Base-by-base conservation (phyloP, 2,888 invertebrate species). In the Adelognathus sp. region DNA sequence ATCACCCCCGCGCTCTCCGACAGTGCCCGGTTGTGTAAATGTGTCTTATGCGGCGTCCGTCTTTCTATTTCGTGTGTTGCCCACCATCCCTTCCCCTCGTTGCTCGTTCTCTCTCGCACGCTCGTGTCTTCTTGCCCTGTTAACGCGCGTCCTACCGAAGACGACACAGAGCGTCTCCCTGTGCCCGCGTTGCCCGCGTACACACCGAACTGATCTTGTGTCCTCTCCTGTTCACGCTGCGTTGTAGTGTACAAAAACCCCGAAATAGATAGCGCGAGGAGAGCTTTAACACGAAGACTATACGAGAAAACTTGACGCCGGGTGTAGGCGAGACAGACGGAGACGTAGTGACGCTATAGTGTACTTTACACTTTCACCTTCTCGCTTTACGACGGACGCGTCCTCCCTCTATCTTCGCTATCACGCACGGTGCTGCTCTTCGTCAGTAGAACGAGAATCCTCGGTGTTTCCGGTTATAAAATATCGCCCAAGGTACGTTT, bases 1-100 rank as follows among this genome's bases (percentile, higher is more conserved):
- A 89, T 89, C 90, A 89, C 90, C 89, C 90, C 89, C 90, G 89
- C 89, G 81, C n/a, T n/a, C n/a, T n/a, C n/a, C 79, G 84, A 87
- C 85, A 84, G 84, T 81, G 80, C 81, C 82, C 81, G 82, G 83
- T 75, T 64, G 80, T 84, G 81, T 84, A 83, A 86, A 86, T 85
- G 84, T 85, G 83, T 86, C 85, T 88, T 85, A 83, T 80, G 84
- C 86, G 81, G 81, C 84, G 82, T 84, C 79, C 83, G 85, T 82
- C 84, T 86, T 83, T 85, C 85, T 86, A 83, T 88, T 86, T 84
- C 85, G 82, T 81, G 78, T 73, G 46, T 74, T 70, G 56, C 64
- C 70, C 46, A 31, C 70, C 31, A 11, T 16, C 67, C 56, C 46
- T 56, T 70, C 64, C 54, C 71, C n/a, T n/a, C n/a, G n/a, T n/a